These are phyloP conservation scores for Hirtodrosophila alboralis DNA, from an alignment of 2,888 invertebrate genomes.

Conservation along the genomic window DNA sequence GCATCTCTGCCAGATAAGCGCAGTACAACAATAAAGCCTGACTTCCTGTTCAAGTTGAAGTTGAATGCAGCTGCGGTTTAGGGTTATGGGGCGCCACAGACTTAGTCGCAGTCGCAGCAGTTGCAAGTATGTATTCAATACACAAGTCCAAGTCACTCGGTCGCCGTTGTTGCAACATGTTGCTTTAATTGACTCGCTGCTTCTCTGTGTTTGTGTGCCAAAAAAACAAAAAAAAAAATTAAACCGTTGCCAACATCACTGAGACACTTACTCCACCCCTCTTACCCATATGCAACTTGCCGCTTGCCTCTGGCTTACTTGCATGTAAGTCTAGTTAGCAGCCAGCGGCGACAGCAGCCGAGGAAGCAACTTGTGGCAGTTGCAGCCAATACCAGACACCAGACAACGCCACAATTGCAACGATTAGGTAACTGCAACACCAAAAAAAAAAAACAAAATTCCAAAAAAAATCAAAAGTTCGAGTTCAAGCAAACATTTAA, in stretches of 20 bases:
- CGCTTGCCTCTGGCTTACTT: constrained; percentile 10
- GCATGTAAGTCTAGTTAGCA: constrained; percentile 48
- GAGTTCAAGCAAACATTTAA: constrained; percentile 79
- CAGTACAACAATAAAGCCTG: constrained; percentile 64
- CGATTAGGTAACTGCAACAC: constrained; percentile 64
- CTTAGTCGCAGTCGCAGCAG: constrained; percentile 15
- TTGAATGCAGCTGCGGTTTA: constrained; percentile 52
- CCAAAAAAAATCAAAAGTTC: constrained; percentile 75
- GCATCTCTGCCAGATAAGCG: constrained; percentile 75
- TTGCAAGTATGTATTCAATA: constrained; percentile 23
- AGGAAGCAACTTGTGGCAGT: constrained; percentile 66
- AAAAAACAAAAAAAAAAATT: too few species aligned
- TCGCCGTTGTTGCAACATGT: constrained; percentile 72
- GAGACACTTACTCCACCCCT: constrained; percentile 9
- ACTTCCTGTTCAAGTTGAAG: constrained; percentile 77
- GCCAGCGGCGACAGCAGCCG: constrained; percentile 33
- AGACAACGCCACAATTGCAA: constrained; percentile 46
- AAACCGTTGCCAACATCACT: constrained; percentile 32
- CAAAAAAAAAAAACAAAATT: constrained; percentile 30
- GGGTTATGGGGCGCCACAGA: constrained; percentile 17
- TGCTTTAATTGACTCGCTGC: constrained; percentile 70
- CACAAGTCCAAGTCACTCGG: constrained; percentile 76
- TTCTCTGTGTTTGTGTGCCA: constrained; percentile 69
- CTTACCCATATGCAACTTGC: too few species aligned
- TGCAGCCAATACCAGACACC: constrained; percentile 50